phyloP scores from a whole-genome alignment of 2,113 vertebrate species.

The Typhlomys cinereus region DNA sequence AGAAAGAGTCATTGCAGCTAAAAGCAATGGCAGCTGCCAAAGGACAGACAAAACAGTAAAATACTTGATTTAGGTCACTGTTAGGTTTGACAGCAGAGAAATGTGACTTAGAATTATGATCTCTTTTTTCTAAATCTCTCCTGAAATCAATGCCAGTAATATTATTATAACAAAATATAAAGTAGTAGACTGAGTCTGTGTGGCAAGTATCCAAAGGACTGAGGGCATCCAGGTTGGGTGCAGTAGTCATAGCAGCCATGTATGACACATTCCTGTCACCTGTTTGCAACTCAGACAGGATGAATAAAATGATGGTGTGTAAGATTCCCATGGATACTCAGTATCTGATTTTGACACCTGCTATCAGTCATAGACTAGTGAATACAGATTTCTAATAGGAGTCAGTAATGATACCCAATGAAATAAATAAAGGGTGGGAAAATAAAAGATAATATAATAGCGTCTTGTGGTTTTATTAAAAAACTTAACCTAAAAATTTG shows the following conservation, averaged over 20 bases:
- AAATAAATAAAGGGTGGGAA: constrained; percentile 16
- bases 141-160: constrained; percentile 49
- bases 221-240: neutral
- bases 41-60: constrained; percentile 5
- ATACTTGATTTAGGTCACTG: constrained; percentile 23
- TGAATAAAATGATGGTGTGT: neutral
- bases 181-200: neutral
- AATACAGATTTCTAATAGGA: constrained; percentile 47
- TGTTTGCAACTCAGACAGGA: neutral
- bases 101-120: constrained; percentile 51
- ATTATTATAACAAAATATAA: constrained; percentile 17
- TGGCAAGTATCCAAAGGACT: neutral
- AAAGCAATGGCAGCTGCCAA: neutral
- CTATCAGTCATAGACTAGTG: constrained; percentile 36
- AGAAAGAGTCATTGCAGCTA: neutral
- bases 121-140: neutral
- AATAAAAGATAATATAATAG: neutral
- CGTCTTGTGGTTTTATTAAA: neutral
- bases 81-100: constrained; percentile 44
- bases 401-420: constrained; percentile 10
- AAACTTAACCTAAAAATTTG: neutral
- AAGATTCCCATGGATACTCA: neutral
- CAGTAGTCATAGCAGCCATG: neutral
- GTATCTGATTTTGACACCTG: constrained; percentile 37
- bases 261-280: neutral